Percentiles rank a stretch among this genome's conserved stretches.
These are phyloP conservation scores for Bibio marci DNA, from an alignment of 2,888 invertebrate genomes.

Conservation along the genomic window DNA sequence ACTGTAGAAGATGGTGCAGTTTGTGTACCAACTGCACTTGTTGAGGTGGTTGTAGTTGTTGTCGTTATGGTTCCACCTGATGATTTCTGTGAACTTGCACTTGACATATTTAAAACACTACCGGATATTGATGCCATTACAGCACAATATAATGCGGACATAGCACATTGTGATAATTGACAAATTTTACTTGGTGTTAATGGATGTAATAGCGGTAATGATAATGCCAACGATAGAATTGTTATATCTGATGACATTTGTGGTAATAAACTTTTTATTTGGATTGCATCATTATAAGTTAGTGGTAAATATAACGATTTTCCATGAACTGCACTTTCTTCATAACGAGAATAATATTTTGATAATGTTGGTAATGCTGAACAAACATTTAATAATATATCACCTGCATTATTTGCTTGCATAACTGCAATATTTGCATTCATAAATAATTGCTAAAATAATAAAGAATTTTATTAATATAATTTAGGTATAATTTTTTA, in stretches of 20 bases:
- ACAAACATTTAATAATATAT: constrained; percentile 67
- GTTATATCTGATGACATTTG: constrained; percentile 72
- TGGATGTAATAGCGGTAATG: constrained; percentile 76
- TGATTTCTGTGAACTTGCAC: constrained; percentile 40
- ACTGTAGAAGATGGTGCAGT: constrained; percentile 19
- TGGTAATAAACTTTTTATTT: constrained; percentile 49
- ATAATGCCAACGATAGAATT: constrained; percentile 58
- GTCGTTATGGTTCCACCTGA: constrained; percentile 17
- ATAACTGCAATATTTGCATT: constrained; percentile 61
- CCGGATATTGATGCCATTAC: constrained; percentile 50
- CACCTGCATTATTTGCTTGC: constrained; percentile 66
- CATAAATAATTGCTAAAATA: constrained; percentile 53
- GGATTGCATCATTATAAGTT: constrained; percentile 54
- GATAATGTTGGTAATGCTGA: constrained; percentile 48
- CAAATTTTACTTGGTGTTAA: constrained; percentile 67
- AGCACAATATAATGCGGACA: constrained; percentile 68
- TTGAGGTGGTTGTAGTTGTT: constrained; percentile 11
- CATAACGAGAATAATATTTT: constrained; percentile 35
- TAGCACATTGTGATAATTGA: constrained; percentile 64
- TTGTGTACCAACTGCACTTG: neutral
- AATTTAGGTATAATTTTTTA: too few relatives aligned
- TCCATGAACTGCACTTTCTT: constrained; percentile 34
- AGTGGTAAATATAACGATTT: constrained; percentile 48
- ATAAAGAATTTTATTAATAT: constrained; percentile 10
- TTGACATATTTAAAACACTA: constrained; percentile 38